Conservation (phyloP, 2,888 invertebrate species). For the Strigamia crassipes region DNA sequence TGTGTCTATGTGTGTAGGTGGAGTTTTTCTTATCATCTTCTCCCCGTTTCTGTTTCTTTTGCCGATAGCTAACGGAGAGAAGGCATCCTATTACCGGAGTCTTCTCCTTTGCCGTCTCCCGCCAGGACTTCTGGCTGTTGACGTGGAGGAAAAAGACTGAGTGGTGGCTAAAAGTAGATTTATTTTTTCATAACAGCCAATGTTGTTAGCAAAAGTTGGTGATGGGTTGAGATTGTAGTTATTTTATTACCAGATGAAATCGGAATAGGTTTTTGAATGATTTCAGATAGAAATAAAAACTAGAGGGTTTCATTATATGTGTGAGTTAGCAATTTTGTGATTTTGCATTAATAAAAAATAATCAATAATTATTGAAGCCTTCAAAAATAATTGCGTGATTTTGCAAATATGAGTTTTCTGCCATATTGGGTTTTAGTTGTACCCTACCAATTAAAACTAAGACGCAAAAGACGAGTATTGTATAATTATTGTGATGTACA, state of each 20-base stretch:
- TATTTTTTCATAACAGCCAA: not conserved
- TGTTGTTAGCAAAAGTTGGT: not conserved
- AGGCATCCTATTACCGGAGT: constrained; percentile 16
- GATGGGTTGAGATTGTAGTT: not conserved
- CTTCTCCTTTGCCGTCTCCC: not conserved
- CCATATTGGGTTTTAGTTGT: no score
- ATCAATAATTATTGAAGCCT: no score
- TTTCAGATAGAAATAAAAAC: not conserved
- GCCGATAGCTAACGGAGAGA: not conserved
- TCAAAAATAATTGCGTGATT: no score
- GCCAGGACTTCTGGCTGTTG: not conserved
- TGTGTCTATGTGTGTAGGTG: constrained; percentile 15
- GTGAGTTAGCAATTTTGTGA: no score
- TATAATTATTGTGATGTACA: no score
- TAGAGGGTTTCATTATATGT: no score
- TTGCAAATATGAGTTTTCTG: no score
- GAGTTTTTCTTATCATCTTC: constrained; percentile 17
- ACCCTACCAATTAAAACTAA: no score
- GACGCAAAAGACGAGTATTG: no score
- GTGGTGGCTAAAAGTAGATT: constrained; percentile 16
- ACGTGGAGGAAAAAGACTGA: not conserved
- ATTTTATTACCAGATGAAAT: not conserved
- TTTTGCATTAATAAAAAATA: no score
- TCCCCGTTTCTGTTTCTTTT: constrained; percentile 6
- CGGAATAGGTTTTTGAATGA: not conserved